Base-by-base conservation (phyloP, 35 echinoderm and acorn worm genomes). In the Anneissia japonica region DNA sequence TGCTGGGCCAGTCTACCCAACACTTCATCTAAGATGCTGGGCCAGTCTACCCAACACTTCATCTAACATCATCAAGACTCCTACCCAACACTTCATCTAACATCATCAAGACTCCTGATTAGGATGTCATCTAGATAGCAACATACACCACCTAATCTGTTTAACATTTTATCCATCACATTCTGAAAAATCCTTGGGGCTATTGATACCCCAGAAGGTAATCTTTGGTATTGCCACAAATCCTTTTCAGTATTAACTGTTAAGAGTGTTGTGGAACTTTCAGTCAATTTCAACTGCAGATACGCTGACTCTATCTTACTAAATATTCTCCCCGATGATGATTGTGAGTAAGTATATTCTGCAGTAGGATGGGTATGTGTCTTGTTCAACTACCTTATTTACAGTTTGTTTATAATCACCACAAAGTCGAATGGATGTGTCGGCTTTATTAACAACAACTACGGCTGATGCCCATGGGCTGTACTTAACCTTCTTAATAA, bases 51-150 rank as follows among this genome's bases (percentile, higher is more conserved):
- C 12, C 31, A 11, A 19, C 12, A 77, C 31, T 77, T 77, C 75
- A 17, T 77, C 12, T 11, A 11, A 77, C 75, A 32, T 23, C 79
- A 82, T 82, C 64, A 4, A 90, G 34, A 46, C 31, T 88, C 38
- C 74, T 37, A n/a, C 76, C 10, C 40, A 86, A 84, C 4, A 75
- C 87, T 76, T 93, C 38, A 34, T 83, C 72, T 28, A 82, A 81
- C 36, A 46, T 34, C n/a, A n/a, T n/a, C n/a, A n/a, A n/a, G n/a
- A 0, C 74, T 89, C 74, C 73, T 86, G 23, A 95, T 88, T 74
- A 95, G 39, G 35, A 88, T 91, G n/a, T 88, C 86, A 86, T 95
- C 85, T 35, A 88, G 76, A 34, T 74, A 91, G 40, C 81, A 88
- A 26, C 72, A 75, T 0, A 93, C 83, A 26, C 82, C 88, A 26